Conservation (phyloP, 2,888 invertebrate genomes). For the Scaeva pyrastri region DNA sequence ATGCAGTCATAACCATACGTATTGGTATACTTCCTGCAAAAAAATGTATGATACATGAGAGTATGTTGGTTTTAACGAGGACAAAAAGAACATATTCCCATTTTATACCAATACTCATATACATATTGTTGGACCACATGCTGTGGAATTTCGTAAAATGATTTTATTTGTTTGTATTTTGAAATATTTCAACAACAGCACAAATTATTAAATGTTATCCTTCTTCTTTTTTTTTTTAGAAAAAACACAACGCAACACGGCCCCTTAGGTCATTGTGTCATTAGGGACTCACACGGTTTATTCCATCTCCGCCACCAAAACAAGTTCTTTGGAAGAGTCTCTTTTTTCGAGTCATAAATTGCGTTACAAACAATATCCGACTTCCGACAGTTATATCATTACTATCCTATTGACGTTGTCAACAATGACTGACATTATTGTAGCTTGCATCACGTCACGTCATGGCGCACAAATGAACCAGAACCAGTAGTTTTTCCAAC, state of each 20-base stretch:
- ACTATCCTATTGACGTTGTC: neutral
- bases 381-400: slow-evolving; percentile 2
- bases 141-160: neutral
- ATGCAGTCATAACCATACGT: no score
- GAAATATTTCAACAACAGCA: neutral
- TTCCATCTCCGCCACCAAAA: neutral
- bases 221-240: neutral
- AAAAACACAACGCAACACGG: neutral
- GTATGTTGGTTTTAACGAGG: no score
- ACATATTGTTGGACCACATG: neutral
- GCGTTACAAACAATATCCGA: neutral
- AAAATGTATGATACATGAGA: no score
- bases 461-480: slow-evolving; percentile 1
- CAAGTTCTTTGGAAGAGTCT: neutral
- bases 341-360: neutral
- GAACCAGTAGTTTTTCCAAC: neutral
- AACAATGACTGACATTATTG: slow-evolving; percentile 11
- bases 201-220: slow-evolving; percentile 16
- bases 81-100: no score
- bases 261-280: neutral
- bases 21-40: no score
- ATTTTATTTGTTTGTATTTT: neutral
- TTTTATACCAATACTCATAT: no score
- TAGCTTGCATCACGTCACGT: neutral
- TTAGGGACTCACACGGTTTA: neutral